Evolutionary conservation across 2,888 invertebrate species (phyloP).

Genomic region (Aporophyla nigra): DNA sequence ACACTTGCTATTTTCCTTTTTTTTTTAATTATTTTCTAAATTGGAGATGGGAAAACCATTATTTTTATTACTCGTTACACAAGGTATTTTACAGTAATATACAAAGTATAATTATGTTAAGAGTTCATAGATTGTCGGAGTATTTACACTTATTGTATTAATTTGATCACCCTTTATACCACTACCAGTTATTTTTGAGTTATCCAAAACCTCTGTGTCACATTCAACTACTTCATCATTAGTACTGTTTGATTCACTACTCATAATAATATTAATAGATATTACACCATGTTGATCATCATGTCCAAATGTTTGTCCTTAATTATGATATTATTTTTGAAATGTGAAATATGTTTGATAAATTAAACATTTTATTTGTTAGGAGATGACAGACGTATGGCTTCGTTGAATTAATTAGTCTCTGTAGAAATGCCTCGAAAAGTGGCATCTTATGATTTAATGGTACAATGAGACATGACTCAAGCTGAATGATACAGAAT

Average conservation of each 20-base stretch:
- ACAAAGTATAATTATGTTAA: neutral
- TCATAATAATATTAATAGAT: constrained; percentile 19
- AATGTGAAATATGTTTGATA: constrained; percentile 14
- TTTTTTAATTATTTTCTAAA: neutral
- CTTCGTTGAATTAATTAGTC: constrained; percentile 20
- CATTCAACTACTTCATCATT: constrained; percentile 66
- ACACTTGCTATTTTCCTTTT: neutral
- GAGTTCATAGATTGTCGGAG: neutral
- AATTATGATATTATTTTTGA: constrained; percentile 19
- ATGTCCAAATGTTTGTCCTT: constrained; percentile 58
- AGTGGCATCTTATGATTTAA: constrained; percentile 29
- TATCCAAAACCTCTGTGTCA: constrained; percentile 64
- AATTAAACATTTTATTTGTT: constrained; percentile 18
- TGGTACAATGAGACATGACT: constrained; percentile 33
- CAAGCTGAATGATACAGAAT: constrained; percentile 30
- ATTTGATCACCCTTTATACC: constrained; percentile 21
- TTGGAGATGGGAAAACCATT: neutral
- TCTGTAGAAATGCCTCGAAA: constrained; percentile 18
- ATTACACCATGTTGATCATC: constrained; percentile 8
- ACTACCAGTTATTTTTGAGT: constrained; percentile 34
- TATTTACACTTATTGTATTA: constrained; percentile 42
- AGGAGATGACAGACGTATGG: constrained; percentile 36
- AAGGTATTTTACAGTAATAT: constrained; percentile 17
- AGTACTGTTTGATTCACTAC: neutral
- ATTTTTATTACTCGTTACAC: constrained; percentile 2